A percentile compares a stretch with the other conserved stretches of the same genome.
phyloP scores from a whole-genome alignment of 1,140 invertebrate genomes.

The Lysiphlebus fabarum region DNA sequence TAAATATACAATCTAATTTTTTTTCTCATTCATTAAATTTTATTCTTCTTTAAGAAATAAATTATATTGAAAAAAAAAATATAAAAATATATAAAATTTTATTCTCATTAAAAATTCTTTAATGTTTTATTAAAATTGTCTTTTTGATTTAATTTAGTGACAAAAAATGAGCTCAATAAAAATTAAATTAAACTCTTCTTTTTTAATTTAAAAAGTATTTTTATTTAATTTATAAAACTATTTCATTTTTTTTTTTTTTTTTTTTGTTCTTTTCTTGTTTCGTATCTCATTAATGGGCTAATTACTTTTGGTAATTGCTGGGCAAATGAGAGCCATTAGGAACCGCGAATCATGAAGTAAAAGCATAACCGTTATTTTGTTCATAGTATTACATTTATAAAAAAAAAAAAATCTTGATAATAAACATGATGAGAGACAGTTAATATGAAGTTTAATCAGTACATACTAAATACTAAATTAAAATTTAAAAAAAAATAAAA shows the following conservation, averaged over 20 bases:
- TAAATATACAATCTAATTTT: neutral
- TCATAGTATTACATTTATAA: no score
- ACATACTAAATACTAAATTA: no score
- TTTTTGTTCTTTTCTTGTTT: constrained; percentile 24
- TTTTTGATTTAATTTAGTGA: no score
- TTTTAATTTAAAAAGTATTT: neutral
- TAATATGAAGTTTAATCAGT: neutral
- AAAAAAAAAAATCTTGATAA: constrained; percentile 9
- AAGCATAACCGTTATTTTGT: constrained; percentile 1
- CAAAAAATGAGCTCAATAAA: no score
- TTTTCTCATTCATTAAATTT: no score
- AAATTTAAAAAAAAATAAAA: no score
- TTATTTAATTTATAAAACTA: neutral
- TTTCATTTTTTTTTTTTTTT: neutral
- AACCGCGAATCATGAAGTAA: constrained; percentile 3
- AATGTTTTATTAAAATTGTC: no score
- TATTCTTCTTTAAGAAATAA: no score
- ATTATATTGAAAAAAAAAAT: no score
- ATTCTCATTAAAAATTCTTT: no score
- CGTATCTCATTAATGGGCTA: constrained; percentile 27
- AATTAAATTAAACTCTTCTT: neutral
- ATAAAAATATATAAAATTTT: no score
- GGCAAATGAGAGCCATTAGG: neutral
- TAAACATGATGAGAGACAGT: constrained; percentile 8
- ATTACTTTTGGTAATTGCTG: constrained; percentile 19